Base-by-base conservation (phyloP, 2,888 invertebrate genomes). In the Merodon equestris region DNA sequence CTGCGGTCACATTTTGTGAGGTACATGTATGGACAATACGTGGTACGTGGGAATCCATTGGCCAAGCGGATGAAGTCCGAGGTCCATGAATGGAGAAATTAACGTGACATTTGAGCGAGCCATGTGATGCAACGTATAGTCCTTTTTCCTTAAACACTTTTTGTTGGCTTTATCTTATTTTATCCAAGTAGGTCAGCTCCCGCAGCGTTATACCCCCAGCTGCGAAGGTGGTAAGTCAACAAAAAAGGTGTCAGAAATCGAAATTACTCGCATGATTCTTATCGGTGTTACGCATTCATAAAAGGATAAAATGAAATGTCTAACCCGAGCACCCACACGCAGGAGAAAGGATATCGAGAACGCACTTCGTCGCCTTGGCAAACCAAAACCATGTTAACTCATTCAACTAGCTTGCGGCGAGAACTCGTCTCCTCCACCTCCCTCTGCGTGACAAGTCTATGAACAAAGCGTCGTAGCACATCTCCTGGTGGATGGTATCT, bases 281-380 rank as follows among this genome's bases (percentile, higher is more conserved):
- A 77, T 77, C 77, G 53, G 77, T 63, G 77, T 73, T 77, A 77
- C 73, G 73, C 73, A 77, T 67, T 27, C 27, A 66, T 73, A 73
- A 77, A 67, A 77, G 15, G 40, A n/a, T 40, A 10, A 10, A n/a
- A 40, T 2, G 40, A 17, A 60, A 61, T 34, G 42, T 38, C 54
- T 40, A 40, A 40, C 36, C 61, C 67, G 7, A 36, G 36, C 36
- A n/a, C 10, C 40, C 27, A 27, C 3, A 7, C 27, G 27, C 27
- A 27, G 7, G 27, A 47, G 51, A 44, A 61, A 51, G 42, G 14
- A n/a, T 34, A 57, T 63, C 9, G 10, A 40, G 53, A 63, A 77
- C 77, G 73, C 77, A 77, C 67, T 73, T 77, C 73, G 73, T 67
- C 77, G 73, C 73, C 57, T 77, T 58, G 17, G 57, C 47, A 63